These are phyloP conservation scores for Ochropleura plecta DNA, from an alignment of 2,888 invertebrate genomes.

Conservation along the genomic window DNA sequence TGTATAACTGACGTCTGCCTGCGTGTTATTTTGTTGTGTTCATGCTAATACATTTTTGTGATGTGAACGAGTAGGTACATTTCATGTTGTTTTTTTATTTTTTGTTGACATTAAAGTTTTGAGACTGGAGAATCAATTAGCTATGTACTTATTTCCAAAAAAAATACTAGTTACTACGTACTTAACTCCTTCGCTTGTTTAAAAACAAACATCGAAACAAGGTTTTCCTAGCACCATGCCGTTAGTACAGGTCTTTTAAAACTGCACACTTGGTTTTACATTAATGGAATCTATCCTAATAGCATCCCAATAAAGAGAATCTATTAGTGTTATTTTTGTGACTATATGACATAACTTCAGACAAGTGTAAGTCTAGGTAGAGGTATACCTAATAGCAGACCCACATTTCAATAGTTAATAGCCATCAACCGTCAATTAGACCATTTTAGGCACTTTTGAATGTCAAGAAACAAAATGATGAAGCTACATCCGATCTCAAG, in stretches of 20 bases:
- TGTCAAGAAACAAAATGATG: too few relatives aligned
- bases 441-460: too few relatives aligned
- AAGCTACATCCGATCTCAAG: too few relatives aligned
- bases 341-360: too few relatives aligned
- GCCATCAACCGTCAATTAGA: too few relatives aligned
- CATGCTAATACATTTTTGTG: background rate
- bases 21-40: background rate
- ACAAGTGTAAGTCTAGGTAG: too few relatives aligned
- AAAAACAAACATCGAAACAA: too few relatives aligned
- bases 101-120: background rate
- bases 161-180: too few relatives aligned
- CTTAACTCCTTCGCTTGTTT: too few relatives aligned
- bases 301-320: background rate
- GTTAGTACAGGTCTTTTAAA: background rate
- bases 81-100: background rate
- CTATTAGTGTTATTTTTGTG: background rate
- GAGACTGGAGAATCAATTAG: background rate
- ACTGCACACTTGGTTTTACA: background rate
- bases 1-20: slow-evolving; percentile 4
- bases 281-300: background rate
- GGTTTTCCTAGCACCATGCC: background rate
- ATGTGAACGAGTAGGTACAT: background rate
- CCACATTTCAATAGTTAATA: too few relatives aligned
- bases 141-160: background rate
- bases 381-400: too few relatives aligned